Evolutionary conservation across 2,797 vertebrate genomes (phyloP).

Genomic region (Tamandua tetradactyla): DNA sequence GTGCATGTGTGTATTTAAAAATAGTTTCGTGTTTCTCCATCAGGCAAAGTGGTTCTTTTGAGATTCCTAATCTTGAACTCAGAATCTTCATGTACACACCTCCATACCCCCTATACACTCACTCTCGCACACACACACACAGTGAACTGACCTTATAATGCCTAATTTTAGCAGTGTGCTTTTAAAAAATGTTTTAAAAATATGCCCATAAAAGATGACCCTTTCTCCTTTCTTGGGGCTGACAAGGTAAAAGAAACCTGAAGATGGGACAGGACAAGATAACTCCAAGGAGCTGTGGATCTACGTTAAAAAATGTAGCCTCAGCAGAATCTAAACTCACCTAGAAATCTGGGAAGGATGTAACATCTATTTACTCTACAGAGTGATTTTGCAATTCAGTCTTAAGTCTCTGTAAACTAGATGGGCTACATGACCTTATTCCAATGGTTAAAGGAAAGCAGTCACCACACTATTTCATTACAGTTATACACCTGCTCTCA

Average conservation of each 20-base stretch:
- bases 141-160: not conserved
- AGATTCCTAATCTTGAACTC: constrained; percentile 37
- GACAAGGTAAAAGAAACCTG: not conserved
- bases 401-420: not conserved
- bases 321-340: not conserved
- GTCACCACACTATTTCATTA: not conserved
- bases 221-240: not conserved
- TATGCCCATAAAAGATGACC: too few relatives aligned
- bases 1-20: constrained; percentile 34
- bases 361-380: not conserved
- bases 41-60: constrained; percentile 57
- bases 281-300: not conserved
- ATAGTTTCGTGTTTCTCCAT: constrained; percentile 63
- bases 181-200: constrained; percentile 40
- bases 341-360: not conserved
- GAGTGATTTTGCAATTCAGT: not conserved
- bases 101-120: too few relatives aligned
- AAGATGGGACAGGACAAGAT: not conserved
- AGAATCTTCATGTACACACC: not conserved
- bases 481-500: not conserved
- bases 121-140: not conserved
- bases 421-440: not conserved
- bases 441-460: not conserved
- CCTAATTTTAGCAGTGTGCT: not conserved
- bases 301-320: not conserved